Evolutionary conservation across 2,113 vertebrate genomes (phyloP), one percentile per base, ranked within the genome.

Genomic region (Ivindomyrus marchei): DNA sequence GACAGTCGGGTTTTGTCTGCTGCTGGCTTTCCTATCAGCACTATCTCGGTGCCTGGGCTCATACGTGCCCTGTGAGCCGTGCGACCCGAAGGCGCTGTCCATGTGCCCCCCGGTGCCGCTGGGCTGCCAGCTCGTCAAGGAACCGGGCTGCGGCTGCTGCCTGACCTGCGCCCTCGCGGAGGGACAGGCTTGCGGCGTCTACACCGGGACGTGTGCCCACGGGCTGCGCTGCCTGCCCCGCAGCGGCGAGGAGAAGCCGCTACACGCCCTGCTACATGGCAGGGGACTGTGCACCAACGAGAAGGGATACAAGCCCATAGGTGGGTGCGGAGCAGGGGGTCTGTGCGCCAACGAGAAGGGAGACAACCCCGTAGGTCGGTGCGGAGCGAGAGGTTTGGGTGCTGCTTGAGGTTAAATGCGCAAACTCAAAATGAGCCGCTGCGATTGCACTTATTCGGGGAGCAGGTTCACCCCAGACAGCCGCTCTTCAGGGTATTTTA

Each of bases 101-200:
- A 97, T 99, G 96, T 99, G 98, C 92, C 97, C 97, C 49, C 95
- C 96, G 90, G 96, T 96, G 93, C 97, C 97, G 70, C 93, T 97
- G 93, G 97, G 97, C 94, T 99, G 98, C 94, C 97, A 99, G 96
- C 96, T 97, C 94, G 98, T 99, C 92, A 98, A 98, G 95, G 98
- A 99, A 95, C 98, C 98, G 0, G 98, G 98, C 94, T 99, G 98
- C 94, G 98, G 98, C 94, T 99, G 98, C 97, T 99, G 98, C 95
- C 97, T 97, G 91, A 99, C 98, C 47, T 99, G 98, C 94, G 98
- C 98, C 91, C 96, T 99, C 93, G 96, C 97, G 0, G 98, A 98
- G 95, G 98, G 98, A 2, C 97, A 97, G 94, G 95, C 97, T 93
- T 99, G 98, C 95, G 98, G 98, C 88, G 98, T 99, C 53, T 99